Conservation (phyloP, 2,888 invertebrate species). For the Trichogramma dendrolimi region DNA sequence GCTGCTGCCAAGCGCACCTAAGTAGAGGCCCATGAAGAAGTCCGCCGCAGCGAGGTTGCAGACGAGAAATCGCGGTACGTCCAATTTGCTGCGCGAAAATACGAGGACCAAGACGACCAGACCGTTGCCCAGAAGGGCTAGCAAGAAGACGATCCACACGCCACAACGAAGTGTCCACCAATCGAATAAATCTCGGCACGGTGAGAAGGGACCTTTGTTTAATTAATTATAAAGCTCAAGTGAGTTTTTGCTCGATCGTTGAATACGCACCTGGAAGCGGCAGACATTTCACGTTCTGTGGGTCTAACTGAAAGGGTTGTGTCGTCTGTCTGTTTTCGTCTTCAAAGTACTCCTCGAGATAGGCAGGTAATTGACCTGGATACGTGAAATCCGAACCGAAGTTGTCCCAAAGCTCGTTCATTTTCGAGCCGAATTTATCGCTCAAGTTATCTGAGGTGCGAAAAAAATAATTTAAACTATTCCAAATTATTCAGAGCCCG, state of each 20-base stretch:
- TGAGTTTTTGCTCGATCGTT: not conserved
- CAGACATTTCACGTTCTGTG: slow-evolving; percentile 65
- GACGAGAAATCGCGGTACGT: slow-evolving; percentile 93
- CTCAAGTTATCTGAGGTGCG: slow-evolving; percentile 63
- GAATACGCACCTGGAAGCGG: slow-evolving; percentile 69
- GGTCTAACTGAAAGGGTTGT: slow-evolving; percentile 34
- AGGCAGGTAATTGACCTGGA: slow-evolving; percentile 66
- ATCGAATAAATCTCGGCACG: slow-evolving; percentile 92
- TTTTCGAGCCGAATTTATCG: slow-evolving; percentile 67
- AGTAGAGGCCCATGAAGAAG: slow-evolving; percentile 94
- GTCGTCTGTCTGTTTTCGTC: slow-evolving; percentile 56
- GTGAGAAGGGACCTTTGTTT: slow-evolving; percentile 78
- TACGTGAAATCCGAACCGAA: slow-evolving; percentile 68
- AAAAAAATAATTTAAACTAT: not conserved
- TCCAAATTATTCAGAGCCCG: not conserved
- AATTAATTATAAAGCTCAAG: not conserved
- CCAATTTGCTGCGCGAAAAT: slow-evolving; percentile 88
- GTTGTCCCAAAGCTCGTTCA: slow-evolving; percentile 67
- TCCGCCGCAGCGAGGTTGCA: slow-evolving; percentile 96
- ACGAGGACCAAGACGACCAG: slow-evolving; percentile 91
- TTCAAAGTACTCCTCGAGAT: slow-evolving; percentile 70
- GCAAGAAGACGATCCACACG: slow-evolving; percentile 93
- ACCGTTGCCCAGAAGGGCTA: slow-evolving; percentile 93
- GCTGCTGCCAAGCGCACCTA: slow-evolving; percentile 56
- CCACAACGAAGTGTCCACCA: slow-evolving; percentile 97